phyloP scores from a whole-genome alignment of 2,797 vertebrate genomes.

The Limosa lapponica region DNA sequence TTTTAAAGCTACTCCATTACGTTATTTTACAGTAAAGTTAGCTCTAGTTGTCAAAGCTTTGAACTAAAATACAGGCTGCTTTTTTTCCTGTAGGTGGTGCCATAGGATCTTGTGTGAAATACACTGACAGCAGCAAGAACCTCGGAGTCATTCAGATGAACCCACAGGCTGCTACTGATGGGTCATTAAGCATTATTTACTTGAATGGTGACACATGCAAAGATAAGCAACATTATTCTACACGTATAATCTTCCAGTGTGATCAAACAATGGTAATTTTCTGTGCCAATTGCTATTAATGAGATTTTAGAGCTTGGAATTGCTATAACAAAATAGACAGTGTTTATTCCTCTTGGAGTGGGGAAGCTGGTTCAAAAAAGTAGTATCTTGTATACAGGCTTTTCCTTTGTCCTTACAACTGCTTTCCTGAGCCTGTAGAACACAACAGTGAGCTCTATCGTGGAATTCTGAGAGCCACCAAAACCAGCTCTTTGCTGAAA shows the following conservation, averaged over 20 bases:
- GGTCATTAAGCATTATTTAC: constrained; percentile 90
- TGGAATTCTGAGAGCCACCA: not conserved
- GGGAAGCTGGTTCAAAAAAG: not conserved
- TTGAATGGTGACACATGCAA: constrained; percentile 88
- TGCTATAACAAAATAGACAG: fast-evolving
- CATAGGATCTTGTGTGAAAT: constrained; percentile 87
- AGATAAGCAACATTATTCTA: constrained; percentile 82
- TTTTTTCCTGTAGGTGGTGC: constrained; percentile 79
- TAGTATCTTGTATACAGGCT: not conserved
- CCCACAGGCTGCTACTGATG: constrained; percentile 85
- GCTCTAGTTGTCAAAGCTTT: not conserved
- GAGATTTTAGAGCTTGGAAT: not conserved
- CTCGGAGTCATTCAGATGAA: constrained; percentile 91
- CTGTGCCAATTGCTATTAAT: not conserved
- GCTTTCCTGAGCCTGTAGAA: not conserved
- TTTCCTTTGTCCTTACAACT: not conserved
- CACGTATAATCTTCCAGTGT: constrained; percentile 90
- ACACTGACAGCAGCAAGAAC: constrained; percentile 74
- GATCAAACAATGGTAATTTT: constrained; percentile 86
- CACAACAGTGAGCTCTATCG: fast-evolving
- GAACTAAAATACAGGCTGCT: not conserved
- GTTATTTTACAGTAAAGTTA: not conserved
- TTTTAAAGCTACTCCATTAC: not conserved
- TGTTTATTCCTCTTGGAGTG: not conserved
- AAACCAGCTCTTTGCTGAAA: not conserved